Evolutionary conservation across 2,888 invertebrate species (phyloP).

Genomic region (Drosophila mulleri): DNA sequence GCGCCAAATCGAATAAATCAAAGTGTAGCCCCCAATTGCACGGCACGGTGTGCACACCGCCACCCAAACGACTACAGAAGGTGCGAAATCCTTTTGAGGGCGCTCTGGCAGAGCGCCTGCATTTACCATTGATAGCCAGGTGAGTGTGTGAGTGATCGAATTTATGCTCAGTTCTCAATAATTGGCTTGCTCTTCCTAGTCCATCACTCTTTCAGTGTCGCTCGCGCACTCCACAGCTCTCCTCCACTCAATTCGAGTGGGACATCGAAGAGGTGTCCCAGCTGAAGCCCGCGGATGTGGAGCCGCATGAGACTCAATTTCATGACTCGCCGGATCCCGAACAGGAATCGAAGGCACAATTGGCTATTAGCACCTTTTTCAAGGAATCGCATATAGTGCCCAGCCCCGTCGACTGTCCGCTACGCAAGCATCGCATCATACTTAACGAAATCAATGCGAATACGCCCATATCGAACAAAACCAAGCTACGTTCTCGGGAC

Average conservation of each 20-base stretch:
- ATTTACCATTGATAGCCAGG: conserved; percentile 87
- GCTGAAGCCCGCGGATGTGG: conserved; percentile 88
- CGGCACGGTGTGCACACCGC: conserved; percentile 85
- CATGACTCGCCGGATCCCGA: conserved; percentile 86
- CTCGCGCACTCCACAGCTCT: conserved; percentile 81
- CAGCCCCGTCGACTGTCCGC: conserved; percentile 84
- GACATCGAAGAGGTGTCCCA: conserved; percentile 89
- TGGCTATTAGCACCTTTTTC: conserved; percentile 86
- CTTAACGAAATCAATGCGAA: conserved; percentile 72
- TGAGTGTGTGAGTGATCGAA: conserved; percentile 30
- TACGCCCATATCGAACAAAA: conserved; percentile 79
- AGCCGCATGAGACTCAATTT: conserved; percentile 86
- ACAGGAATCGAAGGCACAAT: conserved; percentile 87
- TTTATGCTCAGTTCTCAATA: neutral
- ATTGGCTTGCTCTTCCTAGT: conserved; percentile 52
- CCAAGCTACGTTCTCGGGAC: conserved; percentile 71
- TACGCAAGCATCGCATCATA: conserved; percentile 83
- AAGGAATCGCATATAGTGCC: conserved; percentile 84
- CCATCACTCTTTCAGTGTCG: conserved; percentile 84
- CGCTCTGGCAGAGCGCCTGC: conserved; percentile 87
- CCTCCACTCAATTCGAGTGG: conserved; percentile 87
- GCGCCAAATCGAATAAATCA: conserved; percentile 60
- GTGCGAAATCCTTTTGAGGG: conserved; percentile 88
- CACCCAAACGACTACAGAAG: conserved; percentile 86
- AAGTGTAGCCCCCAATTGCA: conserved; percentile 63